These are phyloP conservation scores for Leptinotarsa juncta DNA, from an alignment of 2,888 invertebrate species.

Conservation along the genomic window DNA sequence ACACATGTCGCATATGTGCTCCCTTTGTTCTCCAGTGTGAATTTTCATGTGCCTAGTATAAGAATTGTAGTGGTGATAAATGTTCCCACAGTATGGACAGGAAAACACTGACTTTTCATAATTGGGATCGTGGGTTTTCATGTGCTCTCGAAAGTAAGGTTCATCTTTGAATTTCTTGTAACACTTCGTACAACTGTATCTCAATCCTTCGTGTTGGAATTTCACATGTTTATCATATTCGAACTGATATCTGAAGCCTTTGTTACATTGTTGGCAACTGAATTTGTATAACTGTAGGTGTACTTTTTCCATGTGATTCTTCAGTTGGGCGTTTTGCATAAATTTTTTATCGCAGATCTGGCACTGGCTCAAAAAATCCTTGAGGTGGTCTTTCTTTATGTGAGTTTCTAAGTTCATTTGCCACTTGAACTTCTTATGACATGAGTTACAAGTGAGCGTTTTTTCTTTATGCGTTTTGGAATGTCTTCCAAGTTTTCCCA, in stretches of 20 bases:
- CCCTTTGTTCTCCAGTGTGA: conserved; percentile 10
- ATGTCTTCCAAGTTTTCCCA: conserved; percentile 18
- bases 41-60: conserved; percentile 34
- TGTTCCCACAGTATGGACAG: conserved; percentile 36
- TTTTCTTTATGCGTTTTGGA: conserved; percentile 19
- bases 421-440: conserved; percentile 23
- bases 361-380: conserved; percentile 58
- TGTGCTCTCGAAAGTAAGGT: conserved; percentile 40
- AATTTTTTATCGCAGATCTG: conserved; percentile 66
- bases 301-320: conserved; percentile 22
- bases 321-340: conserved; percentile 56
- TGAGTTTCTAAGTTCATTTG: conserved; percentile 9
- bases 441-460: conserved; percentile 20
- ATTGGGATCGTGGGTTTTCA: conserved; percentile 43
- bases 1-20: conserved; percentile 52
- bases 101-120: conserved; percentile 33
- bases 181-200: conserved; percentile 38
- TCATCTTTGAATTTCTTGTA: conserved; percentile 41
- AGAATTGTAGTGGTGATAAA: conserved; percentile 22
- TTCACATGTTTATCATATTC: conserved; percentile 24
- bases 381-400: conserved; percentile 41
- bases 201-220: conserved; percentile 23
- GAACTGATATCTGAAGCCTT: conserved; percentile 19
- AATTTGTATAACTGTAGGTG: conserved; percentile 52
- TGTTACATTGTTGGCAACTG: conserved; percentile 62